phyloP scores from a whole-genome alignment of 2,113 vertebrate species.

The Ia io region DNA sequence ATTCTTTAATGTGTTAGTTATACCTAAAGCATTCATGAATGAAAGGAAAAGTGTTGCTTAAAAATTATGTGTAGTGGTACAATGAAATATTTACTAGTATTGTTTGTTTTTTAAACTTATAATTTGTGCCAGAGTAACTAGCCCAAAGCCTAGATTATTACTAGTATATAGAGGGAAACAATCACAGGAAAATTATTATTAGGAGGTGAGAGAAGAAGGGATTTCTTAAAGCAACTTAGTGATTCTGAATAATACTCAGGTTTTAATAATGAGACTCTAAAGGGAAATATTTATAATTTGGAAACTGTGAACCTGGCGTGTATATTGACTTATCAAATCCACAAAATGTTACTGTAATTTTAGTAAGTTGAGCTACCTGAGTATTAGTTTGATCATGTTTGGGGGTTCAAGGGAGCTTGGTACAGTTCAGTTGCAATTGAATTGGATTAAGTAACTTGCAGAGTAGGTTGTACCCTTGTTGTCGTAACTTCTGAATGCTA shows the following conservation, averaged over 20 bases:
- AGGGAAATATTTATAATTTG: background rate
- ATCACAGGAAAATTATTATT: background rate
- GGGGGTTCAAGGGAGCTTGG: background rate
- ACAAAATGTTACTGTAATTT: background rate
- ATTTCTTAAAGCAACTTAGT: background rate
- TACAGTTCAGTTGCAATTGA: background rate
- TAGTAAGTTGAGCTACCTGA: background rate
- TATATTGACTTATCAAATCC: background rate
- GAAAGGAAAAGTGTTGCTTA: background rate
- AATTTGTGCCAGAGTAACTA: background rate
- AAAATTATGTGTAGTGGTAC: background rate
- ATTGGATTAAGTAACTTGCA: background rate
- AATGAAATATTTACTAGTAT: background rate
- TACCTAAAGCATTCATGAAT: background rate
- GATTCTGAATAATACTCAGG: background rate
- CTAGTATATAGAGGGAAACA: background rate
- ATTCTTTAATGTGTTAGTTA: background rate
- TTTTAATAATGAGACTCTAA: background rate
- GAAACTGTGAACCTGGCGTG: background rate
- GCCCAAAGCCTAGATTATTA: background rate
- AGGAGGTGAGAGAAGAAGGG: background rate
- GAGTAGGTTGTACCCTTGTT: background rate
- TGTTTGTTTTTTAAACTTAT: background rate
- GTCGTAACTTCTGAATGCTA: background rate
- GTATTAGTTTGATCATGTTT: background rate